Evolutionary conservation across 2,113 vertebrate species (phyloP), one percentile per base, ranked within the genome.

Genomic region (Peromyscus leucopus): DNA sequence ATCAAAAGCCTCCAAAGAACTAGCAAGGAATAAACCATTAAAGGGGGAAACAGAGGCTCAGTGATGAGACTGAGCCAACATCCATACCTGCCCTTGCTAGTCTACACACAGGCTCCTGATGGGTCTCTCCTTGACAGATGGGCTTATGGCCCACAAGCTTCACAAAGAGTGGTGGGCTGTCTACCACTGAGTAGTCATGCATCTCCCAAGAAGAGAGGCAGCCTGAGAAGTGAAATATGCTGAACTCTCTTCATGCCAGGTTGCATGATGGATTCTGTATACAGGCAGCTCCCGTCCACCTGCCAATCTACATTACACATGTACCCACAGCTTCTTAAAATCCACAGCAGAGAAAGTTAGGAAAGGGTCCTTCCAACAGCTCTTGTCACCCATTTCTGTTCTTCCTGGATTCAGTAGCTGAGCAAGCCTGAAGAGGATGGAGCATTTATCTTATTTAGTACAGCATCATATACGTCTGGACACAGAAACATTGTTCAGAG

Each of bases 291-390:
- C 67, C 59, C 55, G 1, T 8, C 22, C 80, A 86, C 78, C 97
- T 85, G 93, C 93, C 88, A 79, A 42, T 46, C 75, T 91, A 42
- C 1, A 22, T 31, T 76, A 89, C 16, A 24, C 42, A 22, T 75
- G 93, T 94, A 55, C 92, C 69, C 78, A 71, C 46, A 65, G 95
- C 39, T 85, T 88, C 90, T 90, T 33, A 15, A 28, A 93, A 74
- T 19, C 96, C 88, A 63, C 80, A 93, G 90, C 39, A 96, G 36
- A 93, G 16, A 89, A 94, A 84, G 51, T 90, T 19, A 48, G 89
- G 80, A 96, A 97, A 93, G 71, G 31, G 63, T 91, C 19, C 79
- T 57, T 87, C 65, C 33, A 59, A 42, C 33, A 57, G 92, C 33
- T 76, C 59, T 31, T 22, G 28, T 24, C 42, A 36, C 55, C 55